These are phyloP conservation scores for Podarcis raffonei DNA, from an alignment of 2,113 vertebrate species.

Conservation along the genomic window DNA sequence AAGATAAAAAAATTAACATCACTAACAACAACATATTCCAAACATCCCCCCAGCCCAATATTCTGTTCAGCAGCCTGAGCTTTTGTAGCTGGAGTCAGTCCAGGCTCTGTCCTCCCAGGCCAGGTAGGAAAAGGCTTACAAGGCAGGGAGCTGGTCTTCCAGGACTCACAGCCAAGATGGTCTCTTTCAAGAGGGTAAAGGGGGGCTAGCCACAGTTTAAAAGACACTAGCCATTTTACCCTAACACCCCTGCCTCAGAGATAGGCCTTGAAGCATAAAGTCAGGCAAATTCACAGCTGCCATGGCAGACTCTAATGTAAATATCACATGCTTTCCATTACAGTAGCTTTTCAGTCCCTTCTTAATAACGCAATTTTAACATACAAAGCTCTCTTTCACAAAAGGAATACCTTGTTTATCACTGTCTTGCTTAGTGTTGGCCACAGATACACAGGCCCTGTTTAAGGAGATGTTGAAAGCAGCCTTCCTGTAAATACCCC, in stretches of 20 bases:
- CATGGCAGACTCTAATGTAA: slow-evolving; percentile 46
- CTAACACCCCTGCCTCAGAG: background rate
- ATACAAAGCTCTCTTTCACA: slow-evolving; percentile 34
- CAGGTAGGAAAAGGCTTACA: too few relatives aligned
- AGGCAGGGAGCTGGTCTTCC: too few relatives aligned
- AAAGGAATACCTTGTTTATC: background rate
- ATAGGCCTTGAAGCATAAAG: background rate
- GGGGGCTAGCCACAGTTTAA: background rate
- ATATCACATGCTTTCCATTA: slow-evolving; percentile 17
- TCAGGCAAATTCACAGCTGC: slow-evolving; percentile 11
- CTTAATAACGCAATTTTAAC: slow-evolving; percentile 48
- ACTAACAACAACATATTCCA: too few relatives aligned
- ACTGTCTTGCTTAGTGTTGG: slow-evolving; percentile 4
- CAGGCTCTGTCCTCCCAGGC: too few relatives aligned
- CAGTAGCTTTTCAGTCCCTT: slow-evolving; percentile 30
- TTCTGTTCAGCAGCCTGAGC: too few relatives aligned
- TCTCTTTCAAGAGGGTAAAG: too few relatives aligned
- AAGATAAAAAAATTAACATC: too few relatives aligned
- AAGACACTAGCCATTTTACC: background rate
- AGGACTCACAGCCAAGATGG: too few relatives aligned
- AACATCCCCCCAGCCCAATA: too few relatives aligned
- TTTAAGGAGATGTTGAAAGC: background rate
- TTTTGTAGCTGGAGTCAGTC: too few relatives aligned
- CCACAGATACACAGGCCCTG: background rate
- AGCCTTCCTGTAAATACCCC: slow-evolving; percentile 1